Base-by-base conservation (phyloP, 2,888 invertebrate species). In the Polyploca ridens region DNA sequence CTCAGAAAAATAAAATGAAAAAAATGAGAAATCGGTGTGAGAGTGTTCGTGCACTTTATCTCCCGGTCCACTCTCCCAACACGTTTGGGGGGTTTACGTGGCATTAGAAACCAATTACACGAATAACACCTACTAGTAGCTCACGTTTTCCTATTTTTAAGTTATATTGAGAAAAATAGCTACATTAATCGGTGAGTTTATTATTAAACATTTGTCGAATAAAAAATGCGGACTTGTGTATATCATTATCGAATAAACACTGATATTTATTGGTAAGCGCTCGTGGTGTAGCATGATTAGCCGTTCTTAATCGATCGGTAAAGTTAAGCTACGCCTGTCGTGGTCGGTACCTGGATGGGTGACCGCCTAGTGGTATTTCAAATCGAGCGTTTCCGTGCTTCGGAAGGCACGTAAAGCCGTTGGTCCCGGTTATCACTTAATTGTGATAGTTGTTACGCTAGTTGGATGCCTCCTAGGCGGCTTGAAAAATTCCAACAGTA, bases 41-140 rank as follows among this genome's bases (percentile, higher is more conserved):
- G 77, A 81, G 78, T 79, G 79, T 77, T 82, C 82, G 79, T 81
- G 79, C 85, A 87, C 88, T 94, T 94, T 94, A 94, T 94, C 94
- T 94, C 93, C 73, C 85, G 74, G 90, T 87, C 91, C 91, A 90
- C 81, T 86, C 91, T 81, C 83, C 85, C 89, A 93, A 94, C 94
- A 94, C 94, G 94, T 94, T 93, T 94, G 90, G 89, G 86, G 90
- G 93, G 90, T 92, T 94, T 94, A 94, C 85, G 90, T 86, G 89
- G 94, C 92, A 94, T 94, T 94, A 94, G 92, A 91, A 94, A 94
- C 91, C 94, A 94, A 94, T 94, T 94, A 94, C 91, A 89, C 84
- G 90, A 90, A 90, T 91, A 89, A 90, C 87, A 89, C 86, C 86
- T 76, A 78, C 79, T 69, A 71, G 75, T 75, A 73, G 71, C 65